Evolutionary conservation across 2,797 vertebrate genomes (phyloP), one percentile per base, ranked within the genome.

Genomic region (Gymnodraco acuticeps): DNA sequence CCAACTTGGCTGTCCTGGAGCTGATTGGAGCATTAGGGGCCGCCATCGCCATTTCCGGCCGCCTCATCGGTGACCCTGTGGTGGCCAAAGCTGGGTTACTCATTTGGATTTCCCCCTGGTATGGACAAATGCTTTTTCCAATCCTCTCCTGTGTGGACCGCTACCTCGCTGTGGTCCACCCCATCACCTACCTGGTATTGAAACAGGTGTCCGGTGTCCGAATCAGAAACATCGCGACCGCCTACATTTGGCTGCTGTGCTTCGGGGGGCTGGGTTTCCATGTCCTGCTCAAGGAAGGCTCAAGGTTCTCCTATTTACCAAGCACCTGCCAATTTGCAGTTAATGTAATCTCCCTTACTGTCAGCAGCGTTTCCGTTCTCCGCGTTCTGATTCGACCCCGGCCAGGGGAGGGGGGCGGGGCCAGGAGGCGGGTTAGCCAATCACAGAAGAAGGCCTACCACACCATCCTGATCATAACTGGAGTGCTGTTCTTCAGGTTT

Each of bases 101-200:
- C 2, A 2, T 31, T 9, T 0, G 1, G 17, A 0, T 0, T n/a
- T 45, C 77, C 15, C 20, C 42, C 9, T 81, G 59, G 46, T 3
- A 0, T 19, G 70, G 65, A 17, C 48, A 77, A 51, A 70, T 74
- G 69, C 0, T 43, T 1, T 69, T 77, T 4, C 79, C 43, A 0
- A 4, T 60, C 12, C 16, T 58, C 13, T 61, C 48, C 20, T 76
- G 70, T 20, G 54, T 62, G 4, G 78, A 87, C 38, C 64, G 42
- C 31, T 87, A 84, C 59, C 16, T 68, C 53, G 78, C 79, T 3
- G 79, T 81, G 3, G 79, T 83, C 31, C 64, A 80, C 17, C 75
- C 85, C 11, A 3, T 85, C 16, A 75, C 46, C 50, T 87, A 81
- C n/a, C 6, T 80, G 6, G 15, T 31, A 0, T 62, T 78, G 19